Base-by-base conservation (phyloP, 2,888 invertebrate genomes). In the Marasmarcha lunaedactyla region DNA sequence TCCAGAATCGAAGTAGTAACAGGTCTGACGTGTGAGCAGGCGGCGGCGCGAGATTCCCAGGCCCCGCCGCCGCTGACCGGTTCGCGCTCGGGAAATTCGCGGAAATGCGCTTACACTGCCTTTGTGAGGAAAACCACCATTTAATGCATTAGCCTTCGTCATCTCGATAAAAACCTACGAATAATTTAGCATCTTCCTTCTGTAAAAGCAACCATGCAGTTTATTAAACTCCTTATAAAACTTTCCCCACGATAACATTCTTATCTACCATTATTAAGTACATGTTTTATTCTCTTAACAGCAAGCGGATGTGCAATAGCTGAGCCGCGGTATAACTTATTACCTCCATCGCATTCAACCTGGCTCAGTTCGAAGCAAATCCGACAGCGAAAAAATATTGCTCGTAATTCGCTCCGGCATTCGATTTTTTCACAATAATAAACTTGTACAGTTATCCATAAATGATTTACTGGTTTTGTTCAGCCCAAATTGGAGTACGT, bases 81-180 rank as follows among this genome's bases (percentile, higher is more conserved):
- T 72, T 71, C 55, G 52, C 63, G 63, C 67, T 64, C 63, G 60
- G 69, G 57, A 73, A 70, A 67, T 76, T 74, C 76, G 69, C 60
- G 67, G 76, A 78, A 76, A 71, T 64, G 47, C 54, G 50, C 40
- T 39, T 44, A 43, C 46, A 46, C 36, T 27, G 46, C 46, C 49
- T 51, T 43, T 15, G 36, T 44, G 42, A 44, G 45, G 48, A 46
- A 30, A 30, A 30, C 30, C n/a, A 30, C 30, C 3, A 7, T n/a
- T 20, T 20, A 20, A 20, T 5, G 3, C 20, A 3, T 7, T 5
- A 5, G 4, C 20, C 7, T 20, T 20, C 7, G 20, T 20, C 20
- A 20, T 20, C 20, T 20, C 20, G 7, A 20, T 20, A 20, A 20
- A 20, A 20, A 20, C 7, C 20, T 5, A 20, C 7, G 20, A 20